Evolutionary conservation across 2,113 vertebrate species (phyloP).

Genomic region (Cygnus atratus): DNA sequence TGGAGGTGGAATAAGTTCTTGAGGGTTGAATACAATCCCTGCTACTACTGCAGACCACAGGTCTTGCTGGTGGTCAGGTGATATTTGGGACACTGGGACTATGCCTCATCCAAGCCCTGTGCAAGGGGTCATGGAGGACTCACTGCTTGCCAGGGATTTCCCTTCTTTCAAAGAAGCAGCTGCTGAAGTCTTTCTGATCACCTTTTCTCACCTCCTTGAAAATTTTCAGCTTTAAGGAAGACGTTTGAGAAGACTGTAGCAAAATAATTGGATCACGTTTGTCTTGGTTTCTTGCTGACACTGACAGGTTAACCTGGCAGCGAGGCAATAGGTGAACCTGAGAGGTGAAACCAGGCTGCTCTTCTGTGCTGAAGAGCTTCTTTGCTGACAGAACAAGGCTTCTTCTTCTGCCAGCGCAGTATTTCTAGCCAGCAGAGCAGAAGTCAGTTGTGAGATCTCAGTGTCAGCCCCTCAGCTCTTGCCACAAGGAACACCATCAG

Average conservation of each 20-base stretch:
- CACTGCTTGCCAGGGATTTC: not conserved
- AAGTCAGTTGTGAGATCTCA: not conserved
- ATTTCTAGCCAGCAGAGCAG: not conserved
- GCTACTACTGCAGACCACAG: not conserved
- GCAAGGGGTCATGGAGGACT: not conserved
- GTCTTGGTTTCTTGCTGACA: not conserved
- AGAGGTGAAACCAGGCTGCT: not conserved
- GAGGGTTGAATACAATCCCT: not conserved
- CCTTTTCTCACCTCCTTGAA: not conserved
- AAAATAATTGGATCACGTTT: conserved; percentile 23
- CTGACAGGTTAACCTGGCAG: not conserved
- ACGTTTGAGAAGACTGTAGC: not conserved
- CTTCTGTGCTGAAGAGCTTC: not conserved
- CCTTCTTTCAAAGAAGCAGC: not conserved
- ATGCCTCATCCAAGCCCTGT: not conserved
- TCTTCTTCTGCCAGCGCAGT: not conserved
- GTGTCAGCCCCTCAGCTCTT: not conserved
- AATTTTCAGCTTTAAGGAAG: not conserved
- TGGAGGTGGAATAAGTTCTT: not conserved
- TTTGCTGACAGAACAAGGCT: not conserved
- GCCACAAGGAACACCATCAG: accelerated
- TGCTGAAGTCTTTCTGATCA: not conserved
- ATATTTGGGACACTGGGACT: not conserved
- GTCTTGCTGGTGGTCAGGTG: not conserved
- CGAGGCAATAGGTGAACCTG: not conserved